Conservation (phyloP, 2,113 vertebrate genomes). For the Osmerus mordax region DNA sequence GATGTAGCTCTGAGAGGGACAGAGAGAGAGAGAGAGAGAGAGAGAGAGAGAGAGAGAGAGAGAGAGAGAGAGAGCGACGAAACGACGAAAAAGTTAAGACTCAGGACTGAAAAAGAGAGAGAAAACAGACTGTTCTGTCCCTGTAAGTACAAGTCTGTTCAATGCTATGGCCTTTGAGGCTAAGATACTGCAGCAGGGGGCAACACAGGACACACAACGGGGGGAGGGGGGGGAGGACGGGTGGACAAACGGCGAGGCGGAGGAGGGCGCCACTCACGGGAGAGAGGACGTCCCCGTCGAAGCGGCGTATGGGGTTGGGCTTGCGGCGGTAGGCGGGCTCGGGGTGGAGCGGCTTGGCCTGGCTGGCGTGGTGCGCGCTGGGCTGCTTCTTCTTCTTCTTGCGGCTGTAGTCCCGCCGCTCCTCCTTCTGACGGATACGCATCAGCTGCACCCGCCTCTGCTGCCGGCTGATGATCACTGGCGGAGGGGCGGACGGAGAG, state of each 20-base stretch:
- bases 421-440: constrained; percentile 92
- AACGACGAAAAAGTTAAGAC: neutral
- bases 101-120: neutral
- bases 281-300: constrained; percentile 95
- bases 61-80: neutral
- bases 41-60: constrained; percentile 6
- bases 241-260: too few relatives aligned
- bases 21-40: neutral
- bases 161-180: neutral
- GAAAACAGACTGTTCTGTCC: neutral
- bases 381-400: constrained; percentile 80
- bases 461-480: constrained; percentile 96
- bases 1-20: constrained; percentile 87
- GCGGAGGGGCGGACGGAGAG: neutral
- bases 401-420: constrained; percentile 84
- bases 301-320: constrained; percentile 93
- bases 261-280: constrained; percentile 75
- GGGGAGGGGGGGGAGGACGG: neutral
- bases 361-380: constrained; percentile 69
- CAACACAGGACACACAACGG: neutral
- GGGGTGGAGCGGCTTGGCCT: constrained; percentile 72
- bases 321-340: constrained; percentile 93
- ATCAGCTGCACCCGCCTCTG: constrained; percentile 91
- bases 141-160: neutral
- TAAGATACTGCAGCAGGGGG: neutral